Evolutionary conservation across 2,113 vertebrate species (phyloP).

Genomic region (Paradisaea rubra): DNA sequence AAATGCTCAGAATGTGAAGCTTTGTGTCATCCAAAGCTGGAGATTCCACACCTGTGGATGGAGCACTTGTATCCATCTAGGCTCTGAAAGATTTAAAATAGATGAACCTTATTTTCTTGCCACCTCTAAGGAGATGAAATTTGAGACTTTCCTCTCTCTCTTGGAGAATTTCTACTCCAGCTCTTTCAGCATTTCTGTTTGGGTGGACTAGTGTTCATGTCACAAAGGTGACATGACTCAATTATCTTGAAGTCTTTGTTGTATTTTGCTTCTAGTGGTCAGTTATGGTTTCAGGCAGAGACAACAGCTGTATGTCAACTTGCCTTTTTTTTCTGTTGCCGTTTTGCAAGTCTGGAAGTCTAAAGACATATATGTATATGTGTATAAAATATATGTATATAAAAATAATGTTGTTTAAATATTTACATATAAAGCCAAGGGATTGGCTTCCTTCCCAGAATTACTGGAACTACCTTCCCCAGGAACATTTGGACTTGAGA

Average conservation of each 20-base stretch:
- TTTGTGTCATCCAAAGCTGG: background rate
- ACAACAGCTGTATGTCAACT: background rate
- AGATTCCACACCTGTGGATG: background rate
- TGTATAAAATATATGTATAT: conserved; percentile 60
- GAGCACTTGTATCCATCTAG: background rate
- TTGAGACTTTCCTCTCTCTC: background rate
- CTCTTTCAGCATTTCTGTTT: background rate
- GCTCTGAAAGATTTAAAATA: background rate
- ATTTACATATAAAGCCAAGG: conserved; percentile 77
- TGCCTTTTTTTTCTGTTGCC: background rate
- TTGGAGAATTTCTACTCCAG: background rate
- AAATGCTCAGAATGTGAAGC: background rate
- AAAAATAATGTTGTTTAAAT: conserved; percentile 76
- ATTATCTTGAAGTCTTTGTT: background rate
- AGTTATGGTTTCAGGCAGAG: background rate
- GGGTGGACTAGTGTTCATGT: background rate
- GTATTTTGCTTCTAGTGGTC: background rate
- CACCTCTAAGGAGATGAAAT: background rate
- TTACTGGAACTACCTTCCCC: conserved; percentile 78
- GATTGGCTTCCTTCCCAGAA: conserved; percentile 76
- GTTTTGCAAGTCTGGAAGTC: conserved; percentile 42
- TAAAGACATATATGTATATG: conserved; percentile 43
- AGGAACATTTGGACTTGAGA: conserved; percentile 80
- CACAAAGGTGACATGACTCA: background rate
- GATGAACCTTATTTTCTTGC: background rate